Percentiles rank a stretch among this genome's conserved stretches.
Conservation (phyloP, 2,113 vertebrate species). For the Toxotes chatareus region DNA sequence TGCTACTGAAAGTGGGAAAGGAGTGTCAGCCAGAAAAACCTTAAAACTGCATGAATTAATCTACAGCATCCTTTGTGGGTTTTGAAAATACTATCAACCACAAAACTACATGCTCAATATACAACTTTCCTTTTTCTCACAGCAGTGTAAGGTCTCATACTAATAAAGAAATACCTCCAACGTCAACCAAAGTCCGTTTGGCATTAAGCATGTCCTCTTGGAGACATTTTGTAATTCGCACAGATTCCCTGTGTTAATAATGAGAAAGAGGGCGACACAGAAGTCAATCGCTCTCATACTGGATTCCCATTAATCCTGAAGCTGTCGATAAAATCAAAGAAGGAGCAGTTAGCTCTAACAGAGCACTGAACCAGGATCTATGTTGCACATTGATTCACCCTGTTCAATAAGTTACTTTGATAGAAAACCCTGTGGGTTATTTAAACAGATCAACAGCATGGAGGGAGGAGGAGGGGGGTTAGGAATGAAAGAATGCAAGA, state of each 20-base stretch:
- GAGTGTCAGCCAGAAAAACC: not conserved
- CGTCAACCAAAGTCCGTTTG: not conserved
- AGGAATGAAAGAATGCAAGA: not conserved
- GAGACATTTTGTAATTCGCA: constrained; percentile 25
- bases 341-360: constrained; percentile 73
- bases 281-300: constrained; percentile 63
- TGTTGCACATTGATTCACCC: constrained; percentile 68
- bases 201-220: constrained; percentile 21
- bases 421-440: constrained; percentile 64
- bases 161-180: not conserved
- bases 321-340: constrained; percentile 78
- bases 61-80: too few relatives aligned
- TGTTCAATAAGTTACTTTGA: constrained; percentile 72
- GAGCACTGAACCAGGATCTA: constrained; percentile 64
- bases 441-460: constrained; percentile 34
- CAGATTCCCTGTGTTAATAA: constrained; percentile 44
- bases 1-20: not conserved
- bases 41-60: not conserved
- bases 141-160: not conserved
- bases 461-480: not conserved
- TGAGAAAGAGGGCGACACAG: constrained; percentile 43
- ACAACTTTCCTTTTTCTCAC: not conserved
- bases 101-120: not conserved
- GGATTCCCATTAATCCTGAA: constrained; percentile 77
- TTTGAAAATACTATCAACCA: not conserved